phyloP scores from a whole-genome alignment of 2,113 vertebrate species.

The Carollia perspicillata region DNA sequence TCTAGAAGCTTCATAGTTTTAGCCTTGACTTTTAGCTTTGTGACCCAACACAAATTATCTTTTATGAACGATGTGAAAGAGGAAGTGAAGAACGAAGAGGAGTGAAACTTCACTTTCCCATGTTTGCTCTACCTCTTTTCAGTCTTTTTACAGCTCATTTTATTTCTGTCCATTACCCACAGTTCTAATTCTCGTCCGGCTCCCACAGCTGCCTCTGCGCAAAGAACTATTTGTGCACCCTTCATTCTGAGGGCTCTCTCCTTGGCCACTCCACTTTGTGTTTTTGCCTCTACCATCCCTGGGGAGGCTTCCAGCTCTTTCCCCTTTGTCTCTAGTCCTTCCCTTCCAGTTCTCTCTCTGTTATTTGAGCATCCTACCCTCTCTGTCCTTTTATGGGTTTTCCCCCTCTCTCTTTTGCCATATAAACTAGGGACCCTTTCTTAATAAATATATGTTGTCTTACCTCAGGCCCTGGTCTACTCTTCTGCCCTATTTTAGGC shows the following conservation, averaged over 20 bases:
- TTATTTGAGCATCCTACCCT: neutral
- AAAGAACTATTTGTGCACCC: neutral
- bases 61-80: neutral
- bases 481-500: neutral
- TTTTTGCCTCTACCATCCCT: neutral
- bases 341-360: neutral
- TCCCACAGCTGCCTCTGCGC: neutral
- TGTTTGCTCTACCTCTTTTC: neutral
- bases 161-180: neutral
- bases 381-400: neutral
- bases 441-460: neutral
- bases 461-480: neutral
- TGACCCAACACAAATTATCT: neutral
- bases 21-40: neutral
- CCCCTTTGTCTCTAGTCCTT: neutral
- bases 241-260: neutral
- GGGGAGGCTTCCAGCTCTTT: neutral
- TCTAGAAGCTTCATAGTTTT: neutral
- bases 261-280: neutral
- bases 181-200: neutral
- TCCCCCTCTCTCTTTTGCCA: neutral
- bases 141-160: neutral
- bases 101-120: neutral
- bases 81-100: neutral
- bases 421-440: neutral